phyloP scores from a whole-genome alignment of 2,888 invertebrate genomes.

The Bhutanitis thaidina region DNA sequence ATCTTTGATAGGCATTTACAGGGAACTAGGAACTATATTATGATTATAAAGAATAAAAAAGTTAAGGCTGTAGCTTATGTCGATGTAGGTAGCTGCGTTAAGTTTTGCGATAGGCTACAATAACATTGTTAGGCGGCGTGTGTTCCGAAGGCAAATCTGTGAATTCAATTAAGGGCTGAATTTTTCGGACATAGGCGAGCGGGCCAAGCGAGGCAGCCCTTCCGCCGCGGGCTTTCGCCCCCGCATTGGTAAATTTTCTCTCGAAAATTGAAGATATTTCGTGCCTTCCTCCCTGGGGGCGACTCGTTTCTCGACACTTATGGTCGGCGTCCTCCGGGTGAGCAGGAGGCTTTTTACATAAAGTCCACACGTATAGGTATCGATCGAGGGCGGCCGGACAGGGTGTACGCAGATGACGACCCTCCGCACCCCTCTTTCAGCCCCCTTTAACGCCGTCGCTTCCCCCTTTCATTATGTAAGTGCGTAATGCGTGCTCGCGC shows the following conservation, averaged over 20 bases:
- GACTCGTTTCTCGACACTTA: slow-evolving; percentile 79
- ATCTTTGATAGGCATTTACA: no score
- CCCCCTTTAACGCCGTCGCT: slow-evolving; percentile 50
- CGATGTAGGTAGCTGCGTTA: background rate
- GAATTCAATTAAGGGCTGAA: slow-evolving; percentile 76
- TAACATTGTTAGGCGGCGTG: slow-evolving; percentile 56
- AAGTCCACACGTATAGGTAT: slow-evolving; percentile 80
- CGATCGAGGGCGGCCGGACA: slow-evolving; percentile 77
- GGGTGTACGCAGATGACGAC: slow-evolving; percentile 79
- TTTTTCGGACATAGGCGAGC: slow-evolving; percentile 75
- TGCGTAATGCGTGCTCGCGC: slow-evolving; percentile 79
- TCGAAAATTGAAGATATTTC: slow-evolving; percentile 80
- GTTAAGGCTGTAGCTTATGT: no score
- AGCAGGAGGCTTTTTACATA: slow-evolving; percentile 80
- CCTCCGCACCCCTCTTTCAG: slow-evolving; percentile 34
- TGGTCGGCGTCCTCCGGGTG: slow-evolving; percentile 77
- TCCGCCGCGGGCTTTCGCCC: slow-evolving; percentile 73
- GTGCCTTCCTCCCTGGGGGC: slow-evolving; percentile 74
- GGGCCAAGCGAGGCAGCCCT: slow-evolving; percentile 64
- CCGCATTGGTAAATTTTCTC: slow-evolving; percentile 79
- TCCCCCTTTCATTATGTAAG: slow-evolving; percentile 80
- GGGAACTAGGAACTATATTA: no score
- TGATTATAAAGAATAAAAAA: no score
- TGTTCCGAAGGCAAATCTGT: slow-evolving; percentile 75
- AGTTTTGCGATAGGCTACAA: slow-evolving; percentile 33